Evolutionary conservation across 2,113 vertebrate genomes (phyloP).

Genomic region (Phyllostomus discolor): DNA sequence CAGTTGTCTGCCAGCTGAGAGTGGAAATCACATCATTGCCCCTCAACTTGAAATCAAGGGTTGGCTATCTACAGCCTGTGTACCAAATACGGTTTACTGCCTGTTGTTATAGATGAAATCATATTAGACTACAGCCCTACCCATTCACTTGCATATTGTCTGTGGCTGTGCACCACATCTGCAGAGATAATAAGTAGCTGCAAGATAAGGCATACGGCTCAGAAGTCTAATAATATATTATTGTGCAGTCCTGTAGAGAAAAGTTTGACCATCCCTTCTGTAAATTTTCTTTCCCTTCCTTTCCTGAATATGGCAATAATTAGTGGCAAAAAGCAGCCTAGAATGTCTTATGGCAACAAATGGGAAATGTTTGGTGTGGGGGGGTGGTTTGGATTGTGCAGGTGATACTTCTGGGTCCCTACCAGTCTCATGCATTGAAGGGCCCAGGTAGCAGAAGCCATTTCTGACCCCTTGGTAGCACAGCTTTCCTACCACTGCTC

Average conservation of each 20-base stretch:
- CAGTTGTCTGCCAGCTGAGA: not conserved
- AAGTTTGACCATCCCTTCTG: not conserved
- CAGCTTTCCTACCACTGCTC: not conserved
- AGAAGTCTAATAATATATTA: not conserved
- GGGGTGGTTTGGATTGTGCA: not conserved
- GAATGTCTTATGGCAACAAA: not conserved
- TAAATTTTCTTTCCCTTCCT: not conserved
- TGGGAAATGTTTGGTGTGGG: not conserved
- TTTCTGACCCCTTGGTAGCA: not conserved
- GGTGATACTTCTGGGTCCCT: not conserved
- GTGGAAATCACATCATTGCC: not conserved
- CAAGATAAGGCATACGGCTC: not conserved
- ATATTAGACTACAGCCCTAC: not conserved
- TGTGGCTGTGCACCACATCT: not conserved
- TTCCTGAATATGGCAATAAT: not conserved
- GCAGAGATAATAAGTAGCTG: not conserved
- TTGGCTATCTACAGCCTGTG: not conserved
- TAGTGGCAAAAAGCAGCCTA: not conserved
- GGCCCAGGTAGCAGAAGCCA: not conserved
- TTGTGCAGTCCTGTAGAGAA: not conserved
- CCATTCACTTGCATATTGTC: not conserved
- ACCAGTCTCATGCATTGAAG: not conserved
- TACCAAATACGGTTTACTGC: not conserved
- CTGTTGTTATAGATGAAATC: constrained; percentile 7
- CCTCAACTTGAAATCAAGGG: not conserved